Base-by-base conservation (phyloP, 1,140 invertebrate species). In the Caenorhabditis latens region DNA sequence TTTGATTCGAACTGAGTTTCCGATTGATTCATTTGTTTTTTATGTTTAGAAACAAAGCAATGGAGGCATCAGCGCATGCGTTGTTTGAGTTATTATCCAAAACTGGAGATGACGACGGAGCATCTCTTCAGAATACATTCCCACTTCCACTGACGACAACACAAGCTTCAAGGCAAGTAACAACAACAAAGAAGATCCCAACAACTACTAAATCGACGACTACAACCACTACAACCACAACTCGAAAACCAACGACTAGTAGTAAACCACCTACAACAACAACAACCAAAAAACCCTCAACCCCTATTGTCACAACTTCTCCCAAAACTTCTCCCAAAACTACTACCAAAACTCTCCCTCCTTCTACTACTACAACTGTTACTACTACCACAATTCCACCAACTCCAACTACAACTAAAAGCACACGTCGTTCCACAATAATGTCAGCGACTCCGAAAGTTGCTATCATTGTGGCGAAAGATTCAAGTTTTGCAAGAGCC, bases 121-220 rank as follows among this genome's bases (percentile, higher is more conserved):
- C 82, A 7, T n/a, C 24, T 48, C 46, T 71, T 79, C 63, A 90
- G 63, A 87, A 90, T 84, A 88, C 79, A 48, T 90, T 90, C 87
- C 57, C 90, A 3, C 84, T 90, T 50, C 86, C 89, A 5, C 32
- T 89, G 42, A 43, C 85, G 13, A 82, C 89, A 32, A 90, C 84
- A 42, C 11, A 57, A 84, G 24, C 24, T 19, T 48, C 55, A 87
- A 65, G 55, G 63, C 53, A 65, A 83, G 32, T 48, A 21, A 84
- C 88, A 19, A n/a, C 84, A 48, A 42, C 85, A 57, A 86, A 40
- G 16, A 86, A 83, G 55, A 13, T 53, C 14, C 61, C 32, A 32
- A 53, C 75, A 19, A 57, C 82, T 57, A n/a, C 75, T 32, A 32
- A 32, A 40, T 14, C 13, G 16, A 88, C 88, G 7, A 85, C 53